Evolutionary conservation across 2,113 vertebrate species (phyloP).

Genomic region (Corvus hawaiiensis): DNA sequence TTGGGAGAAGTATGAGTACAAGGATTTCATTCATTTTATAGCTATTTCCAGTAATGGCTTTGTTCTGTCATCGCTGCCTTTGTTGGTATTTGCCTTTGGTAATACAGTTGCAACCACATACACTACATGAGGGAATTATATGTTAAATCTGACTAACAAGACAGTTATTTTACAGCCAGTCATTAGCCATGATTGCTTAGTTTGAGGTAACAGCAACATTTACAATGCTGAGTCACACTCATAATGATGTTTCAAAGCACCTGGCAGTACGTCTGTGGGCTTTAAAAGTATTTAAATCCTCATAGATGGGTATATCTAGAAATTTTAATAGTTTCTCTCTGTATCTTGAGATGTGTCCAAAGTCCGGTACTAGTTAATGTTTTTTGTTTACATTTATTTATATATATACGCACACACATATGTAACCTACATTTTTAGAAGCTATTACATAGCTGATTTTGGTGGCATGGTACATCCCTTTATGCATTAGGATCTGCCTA

Average conservation of each 20-base stretch:
- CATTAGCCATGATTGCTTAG: not conserved
- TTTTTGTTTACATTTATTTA: not conserved
- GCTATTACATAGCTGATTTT: not conserved
- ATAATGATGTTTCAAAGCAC: not conserved
- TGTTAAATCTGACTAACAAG: not conserved
- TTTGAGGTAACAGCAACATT: not conserved
- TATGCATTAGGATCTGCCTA: not conserved
- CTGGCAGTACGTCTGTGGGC: not conserved
- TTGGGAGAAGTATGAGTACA: not conserved
- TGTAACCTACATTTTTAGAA: not conserved
- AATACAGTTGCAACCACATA: not conserved
- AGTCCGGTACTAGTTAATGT: not conserved
- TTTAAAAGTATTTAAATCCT: not conserved
- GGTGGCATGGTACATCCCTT: not conserved
- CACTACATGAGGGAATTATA: not conserved
- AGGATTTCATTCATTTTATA: not conserved
- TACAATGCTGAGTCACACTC: not conserved
- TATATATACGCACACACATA: rapidly evolving
- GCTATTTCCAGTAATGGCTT: not conserved
- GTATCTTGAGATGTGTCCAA: not conserved
- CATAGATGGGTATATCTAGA: not conserved
- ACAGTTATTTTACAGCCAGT: not conserved
- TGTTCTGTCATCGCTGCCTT: not conserved
- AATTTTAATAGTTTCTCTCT: not conserved
- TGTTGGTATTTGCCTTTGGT: not conserved